Evolutionary conservation across 2,113 vertebrate genomes (phyloP).

Genomic region (Paedocypris sp.): DNA sequence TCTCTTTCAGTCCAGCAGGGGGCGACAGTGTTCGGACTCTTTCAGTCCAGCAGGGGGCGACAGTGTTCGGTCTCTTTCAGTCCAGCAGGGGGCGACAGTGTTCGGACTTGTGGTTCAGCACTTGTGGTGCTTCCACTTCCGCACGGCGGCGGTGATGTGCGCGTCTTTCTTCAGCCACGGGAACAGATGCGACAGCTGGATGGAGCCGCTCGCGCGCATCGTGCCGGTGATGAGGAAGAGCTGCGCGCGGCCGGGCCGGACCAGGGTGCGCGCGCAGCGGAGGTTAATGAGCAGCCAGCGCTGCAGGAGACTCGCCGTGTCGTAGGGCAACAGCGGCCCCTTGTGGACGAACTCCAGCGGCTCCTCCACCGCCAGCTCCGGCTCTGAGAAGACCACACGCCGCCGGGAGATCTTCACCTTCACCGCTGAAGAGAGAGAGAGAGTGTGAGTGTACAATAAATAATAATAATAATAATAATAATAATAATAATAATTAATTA

Average conservation of each 20-base stretch:
- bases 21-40: background rate
- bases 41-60: background rate
- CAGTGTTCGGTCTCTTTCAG: background rate
- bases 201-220: slow-evolving; percentile 48
- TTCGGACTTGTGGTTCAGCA: slow-evolving; percentile 51
- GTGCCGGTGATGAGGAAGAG: slow-evolving; percentile 70
- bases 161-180: slow-evolving; percentile 72
- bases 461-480: too few species aligned
- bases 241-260: slow-evolving; percentile 56
- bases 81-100: background rate
- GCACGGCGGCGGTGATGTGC: slow-evolving; percentile 61
- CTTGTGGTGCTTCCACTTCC: slow-evolving; percentile 77
- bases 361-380: slow-evolving; percentile 67
- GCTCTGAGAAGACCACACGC: slow-evolving; percentile 46
- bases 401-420: slow-evolving; percentile 69
- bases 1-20: background rate
- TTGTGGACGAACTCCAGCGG: slow-evolving; percentile 70
- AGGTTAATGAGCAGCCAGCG: slow-evolving; percentile 80
- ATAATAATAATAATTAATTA: too few species aligned
- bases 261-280: slow-evolving; percentile 58
- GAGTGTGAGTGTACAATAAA: background rate
- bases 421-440: slow-evolving; percentile 54
- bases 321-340: slow-evolving; percentile 67
- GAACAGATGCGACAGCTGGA: slow-evolving; percentile 63
- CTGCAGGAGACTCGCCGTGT: slow-evolving; percentile 68